Evolutionary conservation across 2,888 invertebrate genomes (phyloP), one percentile per base, ranked within the genome.

Genomic region (Acanthosepion esculentum): DNA sequence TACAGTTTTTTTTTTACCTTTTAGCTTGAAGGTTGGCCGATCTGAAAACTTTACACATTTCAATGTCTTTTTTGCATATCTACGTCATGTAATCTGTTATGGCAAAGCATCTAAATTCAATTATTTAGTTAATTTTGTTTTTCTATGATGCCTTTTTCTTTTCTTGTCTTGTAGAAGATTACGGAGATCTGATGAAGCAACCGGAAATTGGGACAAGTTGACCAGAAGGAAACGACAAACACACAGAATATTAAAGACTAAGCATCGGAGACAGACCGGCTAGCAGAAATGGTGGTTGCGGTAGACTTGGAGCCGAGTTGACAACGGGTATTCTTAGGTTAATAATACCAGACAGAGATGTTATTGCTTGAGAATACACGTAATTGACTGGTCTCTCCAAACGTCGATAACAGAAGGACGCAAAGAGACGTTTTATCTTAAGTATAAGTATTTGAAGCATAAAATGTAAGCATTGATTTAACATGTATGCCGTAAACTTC

Each of bases 301-400:
- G 33, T n/a, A 41, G 48, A 29, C 48, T 48, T 48, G 29, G 55
- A 91, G 94, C 95, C 94, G 94, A 91, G 98, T 98, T 98, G 99
- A 98, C 98, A 98, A 99, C 99, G 99, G 98, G 99, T 99, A 99
- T 99, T 99, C 99, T 99, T 99, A 98, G 99, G 99, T 98, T 98
- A 99, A 98, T 99, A 99, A 99, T 99, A 99, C 99, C 98, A 98
- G 98, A 98, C 94, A 98, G 98, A 98, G 98, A 98, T 99, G 99
- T 99, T 99, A 99, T 99, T 99, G 99, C 99, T 99, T 99, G 99
- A 99, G 99, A 99, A 99, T 99, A 99, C 99, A 99, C 99, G 99
- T 99, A 99, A 99, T 98, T 98, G 98, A 98, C 98, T 93, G 93
- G 93, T 93, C 93, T 93, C 93, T 93, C 93, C 93, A 93, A 93